phyloP scores from a whole-genome alignment of 2,113 vertebrate genomes.

The Anoura caudifer region DNA sequence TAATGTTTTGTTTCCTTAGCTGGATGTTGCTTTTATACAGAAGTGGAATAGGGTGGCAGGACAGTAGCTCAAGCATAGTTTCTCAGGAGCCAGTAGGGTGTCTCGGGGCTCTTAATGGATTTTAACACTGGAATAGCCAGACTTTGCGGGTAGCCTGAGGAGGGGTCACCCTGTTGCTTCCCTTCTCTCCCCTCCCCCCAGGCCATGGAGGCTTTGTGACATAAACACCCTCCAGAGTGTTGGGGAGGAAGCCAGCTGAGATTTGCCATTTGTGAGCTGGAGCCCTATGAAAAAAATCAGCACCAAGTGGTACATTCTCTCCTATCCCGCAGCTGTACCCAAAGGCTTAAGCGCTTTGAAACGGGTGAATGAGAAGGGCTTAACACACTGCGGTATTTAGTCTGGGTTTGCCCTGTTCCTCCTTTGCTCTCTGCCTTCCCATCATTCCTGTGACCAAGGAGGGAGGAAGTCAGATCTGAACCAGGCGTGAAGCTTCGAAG shows the following conservation, averaged over 20 bases:
- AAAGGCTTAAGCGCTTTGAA: not conserved
- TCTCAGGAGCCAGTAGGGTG: not conserved
- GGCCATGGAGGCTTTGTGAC: constrained; percentile 60
- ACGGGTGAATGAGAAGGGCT: constrained; percentile 20
- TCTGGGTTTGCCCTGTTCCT: not conserved
- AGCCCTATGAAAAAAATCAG: not conserved
- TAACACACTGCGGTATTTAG: not conserved
- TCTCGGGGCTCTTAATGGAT: not conserved
- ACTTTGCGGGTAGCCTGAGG: not conserved
- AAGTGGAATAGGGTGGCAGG: not conserved
- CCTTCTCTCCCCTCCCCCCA: not conserved
- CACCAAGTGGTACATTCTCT: not conserved
- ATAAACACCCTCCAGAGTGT: constrained; percentile 23
- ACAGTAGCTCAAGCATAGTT: no score
- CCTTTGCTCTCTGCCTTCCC: not conserved
- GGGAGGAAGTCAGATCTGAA: not conserved
- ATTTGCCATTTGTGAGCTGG: constrained; percentile 15
- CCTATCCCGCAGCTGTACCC: not conserved
- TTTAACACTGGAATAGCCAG: not conserved
- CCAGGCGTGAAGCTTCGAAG: not conserved
- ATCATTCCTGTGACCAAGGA: not conserved
- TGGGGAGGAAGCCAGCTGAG: not conserved
- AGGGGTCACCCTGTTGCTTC: not conserved
- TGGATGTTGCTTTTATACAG: not conserved
- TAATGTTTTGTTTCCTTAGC: not conserved